Evolutionary conservation across 1,140 invertebrate genomes (phyloP).

Genomic region (Limonius californicus): DNA sequence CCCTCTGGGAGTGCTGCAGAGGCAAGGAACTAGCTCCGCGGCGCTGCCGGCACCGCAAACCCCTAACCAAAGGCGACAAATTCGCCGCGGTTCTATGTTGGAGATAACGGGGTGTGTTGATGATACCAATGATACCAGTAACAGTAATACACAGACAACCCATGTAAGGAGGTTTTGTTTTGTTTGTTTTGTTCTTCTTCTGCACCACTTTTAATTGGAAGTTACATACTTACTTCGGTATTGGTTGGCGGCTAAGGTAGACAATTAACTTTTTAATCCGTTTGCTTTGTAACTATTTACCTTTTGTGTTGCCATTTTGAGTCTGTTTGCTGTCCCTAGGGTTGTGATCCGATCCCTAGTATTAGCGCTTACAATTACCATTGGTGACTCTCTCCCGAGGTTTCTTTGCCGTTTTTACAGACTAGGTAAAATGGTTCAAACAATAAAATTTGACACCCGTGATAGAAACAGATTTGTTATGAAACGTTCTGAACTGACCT

Average conservation of each 20-base stretch:
- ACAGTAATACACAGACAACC: slow-evolving; percentile 35
- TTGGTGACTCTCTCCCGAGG: too few relatives aligned
- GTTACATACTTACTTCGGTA: not conserved
- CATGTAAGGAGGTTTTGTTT: slow-evolving; percentile 40
- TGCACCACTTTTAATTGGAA: not conserved
- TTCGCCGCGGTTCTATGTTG: slow-evolving; percentile 62
- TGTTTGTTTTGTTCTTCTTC: slow-evolving; percentile 20
- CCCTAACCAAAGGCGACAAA: slow-evolving; percentile 57
- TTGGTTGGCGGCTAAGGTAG: slow-evolving; percentile 7
- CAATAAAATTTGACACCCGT: too few relatives aligned
- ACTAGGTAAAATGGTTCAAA: too few relatives aligned
- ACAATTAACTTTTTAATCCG: not conserved
- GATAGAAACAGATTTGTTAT: too few relatives aligned
- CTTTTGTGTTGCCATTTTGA: not conserved
- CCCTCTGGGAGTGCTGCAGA: slow-evolving; percentile 53
- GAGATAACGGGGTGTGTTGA: slow-evolving; percentile 63
- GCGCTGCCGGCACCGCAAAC: slow-evolving; percentile 45
- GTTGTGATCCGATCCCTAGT: not conserved
- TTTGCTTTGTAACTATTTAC: not conserved
- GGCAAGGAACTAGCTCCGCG: slow-evolving; percentile 48
- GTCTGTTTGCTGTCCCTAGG: not conserved
- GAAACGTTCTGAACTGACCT: too few relatives aligned
- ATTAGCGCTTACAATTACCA: too few relatives aligned
- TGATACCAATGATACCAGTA: slow-evolving; percentile 32
- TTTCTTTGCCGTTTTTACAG: too few relatives aligned